phyloP scores from a whole-genome alignment of 2,797 vertebrate genomes.

The Lepus townsendii region DNA sequence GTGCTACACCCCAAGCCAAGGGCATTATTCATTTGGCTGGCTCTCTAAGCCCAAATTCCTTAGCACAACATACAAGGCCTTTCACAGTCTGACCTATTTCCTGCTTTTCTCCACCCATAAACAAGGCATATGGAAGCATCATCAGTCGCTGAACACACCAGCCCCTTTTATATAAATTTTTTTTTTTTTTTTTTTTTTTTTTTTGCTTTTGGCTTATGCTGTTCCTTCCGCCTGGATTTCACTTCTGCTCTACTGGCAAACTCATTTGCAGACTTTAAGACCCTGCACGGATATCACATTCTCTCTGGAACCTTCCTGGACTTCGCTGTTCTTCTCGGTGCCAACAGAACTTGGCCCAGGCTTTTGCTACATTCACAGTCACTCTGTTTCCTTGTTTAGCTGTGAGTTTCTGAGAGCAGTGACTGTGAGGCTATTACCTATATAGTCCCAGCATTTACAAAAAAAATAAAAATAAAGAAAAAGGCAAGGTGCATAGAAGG shows the following conservation, averaged over 20 bases:
- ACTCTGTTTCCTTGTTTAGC: not conserved
- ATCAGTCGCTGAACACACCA: not conserved
- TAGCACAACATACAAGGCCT: slow-evolving; percentile 59
- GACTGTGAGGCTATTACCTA: not conserved
- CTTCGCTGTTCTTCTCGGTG: not conserved
- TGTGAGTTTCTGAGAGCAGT: slow-evolving; percentile 32
- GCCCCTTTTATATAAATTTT: slow-evolving; percentile 22
- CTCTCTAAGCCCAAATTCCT: slow-evolving; percentile 56
- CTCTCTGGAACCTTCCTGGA: slow-evolving; percentile 26
- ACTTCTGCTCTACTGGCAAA: slow-evolving; percentile 37
- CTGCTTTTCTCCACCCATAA: slow-evolving; percentile 68
- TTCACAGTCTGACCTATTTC: slow-evolving; percentile 72
- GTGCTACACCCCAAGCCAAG: slow-evolving; percentile 22
- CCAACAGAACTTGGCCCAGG: not conserved
- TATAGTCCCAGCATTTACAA: not conserved
- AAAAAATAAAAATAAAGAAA: not conserved
- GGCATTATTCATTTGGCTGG: slow-evolving; percentile 63
- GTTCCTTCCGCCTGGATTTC: slow-evolving; percentile 9
- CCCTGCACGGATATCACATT: not conserved
- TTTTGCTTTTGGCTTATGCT: not conserved
- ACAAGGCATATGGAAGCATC: slow-evolving; percentile 65
- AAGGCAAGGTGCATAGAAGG: not conserved
- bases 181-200: not conserved
- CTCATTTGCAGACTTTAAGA: not conserved
- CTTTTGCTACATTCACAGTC: not conserved